Evolutionary conservation across 2,113 vertebrate genomes (phyloP).

Genomic region (Misgurnus anguillicaudatus): DNA sequence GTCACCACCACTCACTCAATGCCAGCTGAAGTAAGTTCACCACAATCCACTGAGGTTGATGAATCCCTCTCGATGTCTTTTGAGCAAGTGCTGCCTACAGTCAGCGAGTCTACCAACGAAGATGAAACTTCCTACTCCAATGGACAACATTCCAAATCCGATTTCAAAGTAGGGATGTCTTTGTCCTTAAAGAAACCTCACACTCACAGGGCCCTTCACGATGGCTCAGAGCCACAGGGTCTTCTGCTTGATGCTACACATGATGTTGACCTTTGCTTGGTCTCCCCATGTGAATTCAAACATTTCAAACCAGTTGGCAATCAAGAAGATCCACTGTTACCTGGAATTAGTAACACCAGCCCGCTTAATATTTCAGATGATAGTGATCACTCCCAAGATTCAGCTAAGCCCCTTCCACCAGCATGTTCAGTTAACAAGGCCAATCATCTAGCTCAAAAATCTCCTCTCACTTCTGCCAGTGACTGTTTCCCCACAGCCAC

Average conservation of each 20-base stretch:
- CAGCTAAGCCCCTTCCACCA: slow-evolving; percentile 57
- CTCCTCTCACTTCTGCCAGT: slow-evolving; percentile 77
- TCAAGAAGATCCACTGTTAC: slow-evolving; percentile 59
- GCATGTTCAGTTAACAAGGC: slow-evolving; percentile 18
- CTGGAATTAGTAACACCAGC: slow-evolving; percentile 62
- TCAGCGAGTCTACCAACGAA: slow-evolving; percentile 69
- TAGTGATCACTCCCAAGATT: slow-evolving; percentile 79
- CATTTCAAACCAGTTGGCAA: slow-evolving; percentile 72
- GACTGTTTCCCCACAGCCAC: slow-evolving; percentile 82
- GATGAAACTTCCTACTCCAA: slow-evolving; percentile 51
- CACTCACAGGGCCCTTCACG: slow-evolving; percentile 53
- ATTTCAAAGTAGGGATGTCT: slow-evolving; percentile 69
- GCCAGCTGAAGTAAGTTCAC: slow-evolving; percentile 83
- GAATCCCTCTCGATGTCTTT: slow-evolving; percentile 86
- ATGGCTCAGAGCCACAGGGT: slow-evolving; percentile 40
- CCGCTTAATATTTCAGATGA: slow-evolving; percentile 76
- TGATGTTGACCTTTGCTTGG: slow-evolving; percentile 83
- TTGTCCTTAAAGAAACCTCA: slow-evolving; percentile 73
- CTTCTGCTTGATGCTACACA: slow-evolving; percentile 66
- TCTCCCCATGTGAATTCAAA: slow-evolving; percentile 85
- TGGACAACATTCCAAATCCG: slow-evolving; percentile 61
- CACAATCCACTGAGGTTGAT: slow-evolving; percentile 85
- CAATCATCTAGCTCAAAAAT: slow-evolving; percentile 64
- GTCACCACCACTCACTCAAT: slow-evolving; percentile 80
- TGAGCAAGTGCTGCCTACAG: slow-evolving; percentile 80